Base-by-base conservation (phyloP, 2,797 vertebrate species). In the Phylloscopus collybita region DNA sequence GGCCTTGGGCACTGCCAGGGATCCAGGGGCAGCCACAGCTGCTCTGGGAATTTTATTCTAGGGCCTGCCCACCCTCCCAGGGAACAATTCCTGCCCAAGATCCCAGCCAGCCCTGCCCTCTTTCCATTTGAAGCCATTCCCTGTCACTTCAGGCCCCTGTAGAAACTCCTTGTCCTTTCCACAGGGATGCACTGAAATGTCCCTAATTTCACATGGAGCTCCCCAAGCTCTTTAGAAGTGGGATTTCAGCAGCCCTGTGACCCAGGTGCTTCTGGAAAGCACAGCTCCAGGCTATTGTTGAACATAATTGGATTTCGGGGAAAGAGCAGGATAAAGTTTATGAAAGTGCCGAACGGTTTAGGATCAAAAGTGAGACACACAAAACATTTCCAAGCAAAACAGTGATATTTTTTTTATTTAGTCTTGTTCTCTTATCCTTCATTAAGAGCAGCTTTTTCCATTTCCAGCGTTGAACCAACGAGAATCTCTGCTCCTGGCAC, bases 401-500 rank as follows among this genome's bases (percentile, higher is more conserved):
- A 90, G 44, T 50, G 70, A 49, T 82, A 54, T 73, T 93, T 95
- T 95, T 34, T 92, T 88, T 94, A 92, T 93, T 94, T 95, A 93
- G 86, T 90, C 78, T 90, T 85, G 26, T 60, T 56, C 44, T 70
- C 67, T 82, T 42, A 70, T 69, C 50, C 71, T 56, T 88, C 80
- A 88, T 79, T 95, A 86, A 45, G 56, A 86, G 40, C 32, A 73
- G 32, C 32, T 90, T 51, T 94, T 94, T 54, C 45, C 36, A 57
- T 65, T 86, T 90, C 57, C 34, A 61, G 1, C n/a, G n/a, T 78
- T 5, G 5, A 42, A 66, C 13, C 51, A 57, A 50, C 69, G 47
- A 5, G 11, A 21, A 16, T 16, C 27, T 18, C 38, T 40, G 34
- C 34, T 34, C 34, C 34, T 34, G 34, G 34, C 34, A 34, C 34